A percentile compares a stretch with the other conserved stretches of the same genome.
These are phyloP conservation scores for Pionites leucogaster DNA, from an alignment of 2,113 vertebrate species.

Conservation along the genomic window DNA sequence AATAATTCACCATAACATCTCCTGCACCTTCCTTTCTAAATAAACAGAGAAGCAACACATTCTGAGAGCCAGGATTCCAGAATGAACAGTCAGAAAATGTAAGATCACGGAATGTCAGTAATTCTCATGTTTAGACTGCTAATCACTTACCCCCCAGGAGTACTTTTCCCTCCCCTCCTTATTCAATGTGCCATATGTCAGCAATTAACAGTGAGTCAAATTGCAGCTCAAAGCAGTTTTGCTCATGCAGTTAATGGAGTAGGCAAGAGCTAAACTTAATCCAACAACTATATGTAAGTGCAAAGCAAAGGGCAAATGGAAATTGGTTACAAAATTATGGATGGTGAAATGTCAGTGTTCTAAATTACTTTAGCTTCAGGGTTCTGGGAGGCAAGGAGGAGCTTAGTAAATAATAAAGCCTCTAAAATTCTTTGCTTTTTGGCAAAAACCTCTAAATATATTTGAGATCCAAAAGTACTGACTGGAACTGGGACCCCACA, in stretches of 20 bases:
- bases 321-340: constrained; percentile 43
- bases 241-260: background rate
- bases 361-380: constrained; percentile 31
- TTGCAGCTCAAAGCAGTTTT: constrained; percentile 27
- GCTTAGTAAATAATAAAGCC: background rate
- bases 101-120: background rate
- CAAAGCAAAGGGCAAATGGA: constrained; percentile 49
- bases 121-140: constrained; percentile 14
- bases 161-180: background rate
- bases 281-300: constrained; percentile 1
- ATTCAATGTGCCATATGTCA: constrained; percentile 50
- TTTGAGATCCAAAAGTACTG: background rate
- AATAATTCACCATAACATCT: background rate
- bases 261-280: constrained; percentile 34
- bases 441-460: background rate
- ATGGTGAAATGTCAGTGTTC: constrained; percentile 35
- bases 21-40: background rate
- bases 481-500: background rate
- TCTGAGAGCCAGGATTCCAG: background rate
- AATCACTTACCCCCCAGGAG: constrained; percentile 21
- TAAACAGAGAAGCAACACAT: background rate
- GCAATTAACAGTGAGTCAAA: constrained; percentile 54
- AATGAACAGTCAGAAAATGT: background rate
- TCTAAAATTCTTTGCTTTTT: background rate
- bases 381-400: background rate